Base-by-base conservation (phyloP, 2,888 invertebrate genomes). In the Desoria tigrina region DNA sequence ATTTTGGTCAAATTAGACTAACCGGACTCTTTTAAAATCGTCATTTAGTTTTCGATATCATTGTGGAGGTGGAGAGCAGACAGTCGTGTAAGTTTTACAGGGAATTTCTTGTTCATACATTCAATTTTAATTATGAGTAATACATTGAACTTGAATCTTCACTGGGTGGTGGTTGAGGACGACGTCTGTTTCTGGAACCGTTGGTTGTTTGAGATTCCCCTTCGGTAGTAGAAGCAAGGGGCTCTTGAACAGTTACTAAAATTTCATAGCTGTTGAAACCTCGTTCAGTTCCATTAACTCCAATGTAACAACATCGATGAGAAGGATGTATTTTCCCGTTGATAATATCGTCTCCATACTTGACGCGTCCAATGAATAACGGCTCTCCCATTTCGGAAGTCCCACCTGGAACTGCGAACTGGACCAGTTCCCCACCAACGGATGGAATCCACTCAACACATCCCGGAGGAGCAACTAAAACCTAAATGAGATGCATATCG, bases 311-410 rank as follows among this genome's bases (percentile, higher is more conserved):
- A 45, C 45, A 42, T 11, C 21, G 6, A 45, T 49, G 58, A 18
- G 6, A n/a, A 2, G 58, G 58, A 42, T 58, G 58, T 11, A 58
- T 27, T 45, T 58, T 58, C 21, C 58, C 58, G 42, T 45, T 49
- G n/a, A 58, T 49, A 16, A 58, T 4, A 45, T 58, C 9, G 11
- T 16, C n/a, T 27, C 21, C 18, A 16, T 27, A 27, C 26, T 16
- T 24, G n/a, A 58, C 21, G 4, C 58, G 58, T n/a, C 58, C 58
- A 58, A 58, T 58, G 27, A 24, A 58, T 45, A 58, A 45, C 2
- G 58, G n/a, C 27, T 58, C 58, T n/a, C 49, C 49, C 2, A 6
- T 14, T 45, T 58, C 58, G 18, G 58, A 3, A 6, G 21, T n/a
- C 3, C 58, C 58, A 16, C 58, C 58, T n/a, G n/a, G n/a, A 24